These are phyloP conservation scores for Linnaemya tessellans DNA, from an alignment of 2,888 invertebrate species.

Conservation along the genomic window DNA sequence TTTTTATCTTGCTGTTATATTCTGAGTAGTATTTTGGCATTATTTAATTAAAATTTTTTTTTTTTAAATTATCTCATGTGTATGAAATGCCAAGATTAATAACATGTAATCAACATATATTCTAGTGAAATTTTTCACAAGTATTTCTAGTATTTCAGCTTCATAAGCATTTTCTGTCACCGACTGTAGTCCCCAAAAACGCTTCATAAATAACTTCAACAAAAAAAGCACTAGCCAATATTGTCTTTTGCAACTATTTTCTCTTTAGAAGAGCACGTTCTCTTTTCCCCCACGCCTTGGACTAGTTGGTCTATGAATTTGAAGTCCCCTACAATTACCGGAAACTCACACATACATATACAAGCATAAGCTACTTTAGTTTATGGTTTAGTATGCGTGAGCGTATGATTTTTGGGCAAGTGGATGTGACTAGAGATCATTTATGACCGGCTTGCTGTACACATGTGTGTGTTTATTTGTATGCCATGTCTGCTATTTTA, in stretches of 20 bases:
- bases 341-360: slow-evolving; percentile 39
- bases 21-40: too few relatives aligned
- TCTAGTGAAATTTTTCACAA: too few relatives aligned
- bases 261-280: slow-evolving; percentile 8
- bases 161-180: not conserved
- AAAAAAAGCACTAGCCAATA: slow-evolving; percentile 14
- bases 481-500: slow-evolving; percentile 33
- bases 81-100: too few relatives aligned
- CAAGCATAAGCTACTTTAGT: slow-evolving; percentile 61
- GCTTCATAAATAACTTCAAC: not conserved
- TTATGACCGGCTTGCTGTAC: slow-evolving; percentile 20
- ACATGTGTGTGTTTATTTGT: slow-evolving; percentile 16
- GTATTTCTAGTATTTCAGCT: too few relatives aligned
- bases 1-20: too few relatives aligned
- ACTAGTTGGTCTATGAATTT: slow-evolving; percentile 31
- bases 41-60: too few relatives aligned
- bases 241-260: slow-evolving; percentile 51
- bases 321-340: slow-evolving; percentile 64
- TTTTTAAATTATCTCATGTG: too few relatives aligned
- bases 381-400: slow-evolving; percentile 64
- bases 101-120: too few relatives aligned
- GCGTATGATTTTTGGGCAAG: slow-evolving; percentile 28
- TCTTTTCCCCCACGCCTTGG: not conserved
- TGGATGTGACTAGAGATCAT: slow-evolving; percentile 44
- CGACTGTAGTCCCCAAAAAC: slow-evolving; percentile 16